These are phyloP conservation scores for Hippasteria phrygiana DNA, from an alignment of 53 echinoderm and acorn worm genomes.

Conservation along the genomic window DNA sequence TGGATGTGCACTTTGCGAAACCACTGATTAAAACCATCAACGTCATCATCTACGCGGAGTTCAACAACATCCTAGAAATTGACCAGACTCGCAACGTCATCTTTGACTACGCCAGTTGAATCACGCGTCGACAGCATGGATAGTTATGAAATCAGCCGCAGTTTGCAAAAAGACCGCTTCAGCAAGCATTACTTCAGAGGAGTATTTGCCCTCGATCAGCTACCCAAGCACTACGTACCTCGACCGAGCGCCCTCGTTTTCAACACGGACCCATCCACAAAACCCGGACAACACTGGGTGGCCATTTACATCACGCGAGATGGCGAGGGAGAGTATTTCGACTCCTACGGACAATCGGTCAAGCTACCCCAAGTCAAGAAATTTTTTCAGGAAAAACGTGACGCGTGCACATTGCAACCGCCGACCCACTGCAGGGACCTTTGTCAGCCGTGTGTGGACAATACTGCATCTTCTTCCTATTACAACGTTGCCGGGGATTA, in stretches of 20 bases:
- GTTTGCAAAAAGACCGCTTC: neutral
- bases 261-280: constrained; percentile 60
- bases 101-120: constrained; percentile 56
- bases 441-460: constrained; percentile 79
- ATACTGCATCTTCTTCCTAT: constrained; percentile 63
- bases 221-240: constrained; percentile 2
- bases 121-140: constrained; percentile 1
- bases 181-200: constrained; percentile 24
- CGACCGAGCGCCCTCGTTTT: constrained; percentile 64
- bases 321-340: constrained; percentile 70
- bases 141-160: constrained; percentile 17
- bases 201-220: constrained; percentile 18
- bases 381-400: constrained; percentile 22
- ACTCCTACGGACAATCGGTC: constrained; percentile 73
- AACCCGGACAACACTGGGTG: constrained; percentile 78
- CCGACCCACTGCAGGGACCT: constrained; percentile 52
- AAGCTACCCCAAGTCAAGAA: neutral
- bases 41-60: constrained; percentile 66
- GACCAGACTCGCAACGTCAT: constrained; percentile 67
- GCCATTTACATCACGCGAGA: constrained; percentile 45
- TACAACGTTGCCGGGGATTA: constrained; percentile 65
- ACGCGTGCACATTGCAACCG: neutral
- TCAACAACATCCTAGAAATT: constrained; percentile 59
- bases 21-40: constrained; percentile 55
- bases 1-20: constrained; percentile 62